phyloP scores from a whole-genome alignment of 2,797 vertebrate species.

The Nannoperca obscura region DNA sequence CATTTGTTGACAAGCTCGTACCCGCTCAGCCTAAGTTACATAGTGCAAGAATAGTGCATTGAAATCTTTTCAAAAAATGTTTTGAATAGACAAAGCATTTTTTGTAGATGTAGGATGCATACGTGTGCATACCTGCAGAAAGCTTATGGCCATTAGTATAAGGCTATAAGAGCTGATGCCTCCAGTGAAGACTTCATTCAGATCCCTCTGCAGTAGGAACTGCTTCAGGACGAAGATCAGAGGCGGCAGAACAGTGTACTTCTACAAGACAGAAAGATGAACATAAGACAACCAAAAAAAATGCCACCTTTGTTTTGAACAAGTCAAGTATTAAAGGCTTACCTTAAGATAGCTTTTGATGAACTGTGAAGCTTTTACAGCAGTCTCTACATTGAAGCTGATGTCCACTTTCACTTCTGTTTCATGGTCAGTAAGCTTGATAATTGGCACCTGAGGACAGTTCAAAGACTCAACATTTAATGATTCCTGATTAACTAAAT shows the following conservation, averaged over 20 bases:
- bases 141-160: slow-evolving; percentile 99
- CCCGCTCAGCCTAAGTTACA: no score
- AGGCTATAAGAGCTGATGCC: slow-evolving; percentile 99
- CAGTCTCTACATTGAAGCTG: slow-evolving; percentile 98
- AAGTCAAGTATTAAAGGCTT: neutral
- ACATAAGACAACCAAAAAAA: neutral
- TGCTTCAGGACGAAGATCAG: slow-evolving; percentile 99
- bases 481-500: neutral
- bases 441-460: slow-evolving; percentile 93
- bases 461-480: neutral
- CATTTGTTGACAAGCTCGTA: no score
- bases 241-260: slow-evolving; percentile 95
- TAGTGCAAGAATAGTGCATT: no score
- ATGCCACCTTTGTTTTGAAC: neutral
- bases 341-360: slow-evolving; percentile 98
- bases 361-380: slow-evolving; percentile 95
- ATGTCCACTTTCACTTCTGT: slow-evolving; percentile 98
- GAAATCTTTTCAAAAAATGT: neutral
- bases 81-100: neutral
- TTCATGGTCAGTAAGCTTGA: slow-evolving; percentile 97
- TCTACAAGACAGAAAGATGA: slow-evolving; percentile 82
- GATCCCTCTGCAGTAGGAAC: slow-evolving; percentile 97
- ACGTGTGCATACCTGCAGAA: slow-evolving; percentile 90
- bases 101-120: neutral
- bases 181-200: slow-evolving; percentile 99